phyloP scores from a whole-genome alignment of 2,888 invertebrate genomes.

The Saturnia pavonia region DNA sequence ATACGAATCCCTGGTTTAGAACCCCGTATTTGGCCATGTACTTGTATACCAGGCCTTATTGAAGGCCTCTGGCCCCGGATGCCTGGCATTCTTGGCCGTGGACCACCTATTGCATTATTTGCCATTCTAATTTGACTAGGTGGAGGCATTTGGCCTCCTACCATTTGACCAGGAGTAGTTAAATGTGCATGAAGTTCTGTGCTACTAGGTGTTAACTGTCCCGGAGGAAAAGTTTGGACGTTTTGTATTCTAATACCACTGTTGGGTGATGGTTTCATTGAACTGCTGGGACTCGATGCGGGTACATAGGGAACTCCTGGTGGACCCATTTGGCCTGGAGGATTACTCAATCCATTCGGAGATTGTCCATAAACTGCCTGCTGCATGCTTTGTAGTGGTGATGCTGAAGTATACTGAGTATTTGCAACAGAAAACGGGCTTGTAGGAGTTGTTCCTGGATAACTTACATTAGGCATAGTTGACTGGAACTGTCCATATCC shows the following conservation, averaged over 20 bases:
- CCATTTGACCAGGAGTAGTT: slow-evolving; percentile 46
- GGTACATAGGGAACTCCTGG: slow-evolving; percentile 51
- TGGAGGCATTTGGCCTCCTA: slow-evolving; percentile 57
- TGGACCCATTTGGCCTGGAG: slow-evolving; percentile 49
- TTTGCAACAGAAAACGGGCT: slow-evolving; percentile 53
- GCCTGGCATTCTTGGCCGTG: slow-evolving; percentile 62
- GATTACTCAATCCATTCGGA: slow-evolving; percentile 34
- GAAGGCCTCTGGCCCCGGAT: slow-evolving; percentile 61
- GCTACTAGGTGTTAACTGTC: slow-evolving; percentile 41
- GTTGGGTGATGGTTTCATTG: slow-evolving; percentile 55
- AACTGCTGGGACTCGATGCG: slow-evolving; percentile 58
- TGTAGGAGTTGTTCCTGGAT: slow-evolving; percentile 52
- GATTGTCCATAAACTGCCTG: slow-evolving; percentile 69
- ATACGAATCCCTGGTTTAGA: slow-evolving; percentile 60
- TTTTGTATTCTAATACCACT: slow-evolving; percentile 68
- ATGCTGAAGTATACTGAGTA: slow-evolving; percentile 57
- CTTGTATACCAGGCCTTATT: slow-evolving; percentile 68
- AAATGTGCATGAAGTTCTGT: slow-evolving; percentile 30
- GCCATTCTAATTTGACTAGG: slow-evolving; percentile 69
- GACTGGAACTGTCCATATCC: slow-evolving; percentile 60
- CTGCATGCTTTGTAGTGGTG: slow-evolving; percentile 74
- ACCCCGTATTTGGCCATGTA: slow-evolving; percentile 67
- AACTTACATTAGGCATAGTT: slow-evolving; percentile 60
- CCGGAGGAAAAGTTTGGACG: slow-evolving; percentile 69
- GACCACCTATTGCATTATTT: slow-evolving; percentile 54